Conservation (phyloP, 2,113 vertebrate genomes). For the Blennius ocellaris region DNA sequence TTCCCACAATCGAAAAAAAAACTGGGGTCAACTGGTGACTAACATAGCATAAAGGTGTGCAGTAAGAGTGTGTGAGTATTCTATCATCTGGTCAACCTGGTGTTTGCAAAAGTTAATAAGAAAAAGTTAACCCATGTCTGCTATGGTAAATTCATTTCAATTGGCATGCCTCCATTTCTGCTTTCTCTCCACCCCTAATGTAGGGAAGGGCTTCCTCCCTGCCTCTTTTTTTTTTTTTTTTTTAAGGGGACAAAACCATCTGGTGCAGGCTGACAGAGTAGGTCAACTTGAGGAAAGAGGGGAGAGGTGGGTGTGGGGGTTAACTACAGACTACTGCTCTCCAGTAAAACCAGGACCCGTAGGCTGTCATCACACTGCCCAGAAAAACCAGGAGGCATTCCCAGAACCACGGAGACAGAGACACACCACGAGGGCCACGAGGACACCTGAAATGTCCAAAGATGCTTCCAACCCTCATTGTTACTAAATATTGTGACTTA, state of each 20-base stretch:
- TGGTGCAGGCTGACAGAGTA: conserved; percentile 71
- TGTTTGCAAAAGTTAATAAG: conserved; percentile 4
- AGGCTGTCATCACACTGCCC: conserved; percentile 72
- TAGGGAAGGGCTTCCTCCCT: conserved; percentile 67
- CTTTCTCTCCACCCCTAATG: conserved; percentile 27
- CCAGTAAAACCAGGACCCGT: conserved; percentile 59
- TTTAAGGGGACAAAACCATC: conserved; percentile 76
- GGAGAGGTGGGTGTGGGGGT: conserved; percentile 4
- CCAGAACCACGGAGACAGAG: conserved; percentile 59
- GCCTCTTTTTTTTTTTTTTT: conserved; percentile 68
- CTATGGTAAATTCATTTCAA: background rate
- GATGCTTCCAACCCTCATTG: background rate
- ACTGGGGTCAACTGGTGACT: no score
- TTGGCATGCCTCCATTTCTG: conserved; percentile 28
- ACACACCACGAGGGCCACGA: conserved; percentile 21
- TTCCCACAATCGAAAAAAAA: no score
- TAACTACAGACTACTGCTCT: conserved; percentile 69
- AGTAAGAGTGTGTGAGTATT: no score
- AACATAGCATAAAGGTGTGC: no score
- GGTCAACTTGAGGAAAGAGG: conserved; percentile 50
- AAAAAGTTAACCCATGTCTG: conserved; percentile 40
- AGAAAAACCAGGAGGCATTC: conserved; percentile 56
- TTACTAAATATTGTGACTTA: background rate
- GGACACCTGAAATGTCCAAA: conserved; percentile 18
- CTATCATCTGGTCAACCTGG: no score